phyloP scores from a whole-genome alignment of 2,888 invertebrate species.

The Agelastica alni region DNA sequence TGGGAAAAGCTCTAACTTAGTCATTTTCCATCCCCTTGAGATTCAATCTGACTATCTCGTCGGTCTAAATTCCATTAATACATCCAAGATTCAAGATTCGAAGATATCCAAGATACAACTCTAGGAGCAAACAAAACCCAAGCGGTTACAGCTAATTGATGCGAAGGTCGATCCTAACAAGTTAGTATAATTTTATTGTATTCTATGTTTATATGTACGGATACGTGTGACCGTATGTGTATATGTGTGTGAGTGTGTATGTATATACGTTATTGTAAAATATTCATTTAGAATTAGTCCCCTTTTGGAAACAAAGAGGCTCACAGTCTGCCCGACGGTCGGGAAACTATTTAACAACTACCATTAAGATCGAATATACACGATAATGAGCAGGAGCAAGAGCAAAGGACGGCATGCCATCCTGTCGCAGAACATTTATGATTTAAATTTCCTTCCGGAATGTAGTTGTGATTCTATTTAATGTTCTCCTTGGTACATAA shows the following conservation, averaged over 20 bases:
- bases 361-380: conserved; percentile 54
- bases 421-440: conserved; percentile 23
- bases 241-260: conserved; percentile 36
- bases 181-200: conserved; percentile 48
- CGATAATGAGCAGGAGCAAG: conserved; percentile 51
- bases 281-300: conserved; percentile 50
- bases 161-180: conserved; percentile 26
- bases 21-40: background rate
- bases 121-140: conserved; percentile 18
- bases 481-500: conserved; percentile 6
- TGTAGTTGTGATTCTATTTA: conserved; percentile 16
- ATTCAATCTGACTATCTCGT: background rate
- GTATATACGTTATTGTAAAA: conserved; percentile 40
- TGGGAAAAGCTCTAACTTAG: background rate
- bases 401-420: conserved; percentile 36
- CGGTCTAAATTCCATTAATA: background rate
- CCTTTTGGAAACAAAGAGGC: conserved; percentile 16
- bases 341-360: conserved; percentile 53
- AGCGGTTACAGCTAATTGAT: conserved; percentile 16
- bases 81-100: conserved; percentile 2
- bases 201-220: too few relatives aligned
- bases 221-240: too few relatives aligned
- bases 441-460: conserved; percentile 25
- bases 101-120: too few relatives aligned
- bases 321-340: conserved; percentile 28